Percentiles rank a stretch among this genome's conserved stretches.
These are phyloP conservation scores for Charaxes varanes DNA, from an alignment of 1,140 invertebrate genomes.

Conservation along the genomic window DNA sequence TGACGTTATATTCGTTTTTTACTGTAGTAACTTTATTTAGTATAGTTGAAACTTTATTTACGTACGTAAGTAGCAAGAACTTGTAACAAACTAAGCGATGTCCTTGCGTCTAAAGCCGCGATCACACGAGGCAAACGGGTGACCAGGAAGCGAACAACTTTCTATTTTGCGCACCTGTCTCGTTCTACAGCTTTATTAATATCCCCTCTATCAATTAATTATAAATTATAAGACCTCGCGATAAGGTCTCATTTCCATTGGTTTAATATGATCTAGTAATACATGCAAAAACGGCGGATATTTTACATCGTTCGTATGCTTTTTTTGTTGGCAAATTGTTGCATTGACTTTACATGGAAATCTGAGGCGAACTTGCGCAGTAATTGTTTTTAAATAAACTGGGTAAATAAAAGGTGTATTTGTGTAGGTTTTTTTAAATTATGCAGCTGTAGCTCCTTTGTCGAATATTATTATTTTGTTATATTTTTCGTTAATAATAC, in stretches of 20 bases:
- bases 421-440: too few species aligned
- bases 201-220: conserved; percentile 24
- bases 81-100: too few species aligned
- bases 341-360: conserved; percentile 11
- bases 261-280: conserved; percentile 11
- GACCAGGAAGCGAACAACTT: conserved; percentile 71
- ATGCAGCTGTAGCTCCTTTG: too few species aligned
- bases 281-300: conserved; percentile 15
- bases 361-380: background rate
- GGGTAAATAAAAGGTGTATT: too few species aligned
- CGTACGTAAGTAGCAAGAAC: too few species aligned
- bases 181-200: conserved; percentile 45
- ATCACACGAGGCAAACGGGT: conserved; percentile 48
- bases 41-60: too few species aligned
- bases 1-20: too few species aligned
- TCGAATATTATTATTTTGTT: too few species aligned
- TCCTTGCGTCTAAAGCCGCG: conserved; percentile 47
- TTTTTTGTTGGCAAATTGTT: conserved; percentile 12
- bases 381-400: too few species aligned
- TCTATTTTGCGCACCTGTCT: conserved; percentile 70
- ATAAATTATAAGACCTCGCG: conserved; percentile 21
- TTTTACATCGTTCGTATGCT: conserved; percentile 9
- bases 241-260: conserved; percentile 26
- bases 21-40: too few species aligned
- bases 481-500: too few species aligned